Base-by-base conservation (phyloP, 2,888 invertebrate species). In the Caenorhabditis macrosperma region DNA sequence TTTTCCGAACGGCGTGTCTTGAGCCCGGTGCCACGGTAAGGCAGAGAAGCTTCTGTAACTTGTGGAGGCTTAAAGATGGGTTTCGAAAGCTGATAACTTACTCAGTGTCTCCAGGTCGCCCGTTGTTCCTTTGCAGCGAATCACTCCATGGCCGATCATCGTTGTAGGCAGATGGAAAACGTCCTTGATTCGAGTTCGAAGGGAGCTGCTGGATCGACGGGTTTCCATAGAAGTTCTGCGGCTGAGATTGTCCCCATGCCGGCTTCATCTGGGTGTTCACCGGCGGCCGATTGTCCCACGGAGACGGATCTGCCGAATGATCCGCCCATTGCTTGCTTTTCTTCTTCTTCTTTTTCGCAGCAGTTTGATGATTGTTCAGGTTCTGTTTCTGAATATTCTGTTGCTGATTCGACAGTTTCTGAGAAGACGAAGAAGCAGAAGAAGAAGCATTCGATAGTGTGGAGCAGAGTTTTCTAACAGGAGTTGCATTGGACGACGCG, bases 1-100 rank as follows among this genome's bases (percentile, higher is more conserved):
- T 44, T 60, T 75, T 20, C 74, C 74, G 26, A 75, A 75, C 20
- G 74, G 74, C 10, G 74, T 75, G 17, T 66, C 66, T 41, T 75
- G 66, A 10, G 48, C 41, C 1, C 66, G 66, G 41, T 75, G 74
- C 74, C 74, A 75, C 1, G 74, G 74, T 22, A 75, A 48, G 3
- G 35, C 17, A 20, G 46, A 35, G 46, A 61, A 61, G 9, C n/a
- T 9, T 41, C 50, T 64, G 33, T 33, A 50, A 64, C 5, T 59
- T 60, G 50, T 57, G 12, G 17, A 3, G 7, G 9, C 9, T 46
- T n/a, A 7, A 5, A n/a, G 17, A 55, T 9, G 33, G 30, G 30
- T 30, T 55, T 26, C 17, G 26, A 15, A 52, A 52, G 30, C 22
- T 20, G 7, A 44, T 15, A 17, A 64, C 50, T 30, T 26, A 52